Evolutionary conservation across 2,797 vertebrate species (phyloP), one percentile per base, ranked within the genome.

Genomic region (Scarus forsteni): DNA sequence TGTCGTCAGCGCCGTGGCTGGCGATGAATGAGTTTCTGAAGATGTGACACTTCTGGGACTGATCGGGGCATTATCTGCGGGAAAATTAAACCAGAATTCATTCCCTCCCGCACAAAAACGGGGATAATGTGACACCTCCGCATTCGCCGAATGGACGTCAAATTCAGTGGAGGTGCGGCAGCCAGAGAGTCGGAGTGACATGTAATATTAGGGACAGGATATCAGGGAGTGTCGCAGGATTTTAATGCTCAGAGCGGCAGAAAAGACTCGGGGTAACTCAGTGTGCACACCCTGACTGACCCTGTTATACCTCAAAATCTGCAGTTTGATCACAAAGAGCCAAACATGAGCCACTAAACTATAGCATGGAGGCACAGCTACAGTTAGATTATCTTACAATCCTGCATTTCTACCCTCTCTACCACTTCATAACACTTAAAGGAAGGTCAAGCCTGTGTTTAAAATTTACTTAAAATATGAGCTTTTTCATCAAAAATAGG

Each of bases 11-110:
- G 51, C 68, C 8, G 70, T 64, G 0, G 27, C 44, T 27, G 14
- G 71, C 66, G n/a, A 2, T 71, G 66, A 76, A 68, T 56, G 80
- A 65, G 39, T 27, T 66, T 85, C 48, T 75, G 73, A 80, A 70
- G 61, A 87, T 66, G 16, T 80, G 84, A 88, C 81, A 86, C 73
- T 82, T 86, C 67, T 85, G 71, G 69, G 78, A 46, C 73, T 68
- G 76, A 84, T 88, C 63, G 58, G 60, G 64, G 75, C 70, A 66
- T 79, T 73, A 62, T 81, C 76, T 63, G 62, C 9, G 0, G 64
- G 61, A 67, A 79, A 84, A 73, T 83, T 70, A 67, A 83, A 83
- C 65, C 63, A 74, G 50, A 70, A 69, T 70, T 52, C 35, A 56
- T 60, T 45, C 45, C 27, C 34, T 39, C 5, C 0, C n/a, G 63